phyloP scores from a whole-genome alignment of 2,797 vertebrate species.

The Pipistrellus nathusii region DNA sequence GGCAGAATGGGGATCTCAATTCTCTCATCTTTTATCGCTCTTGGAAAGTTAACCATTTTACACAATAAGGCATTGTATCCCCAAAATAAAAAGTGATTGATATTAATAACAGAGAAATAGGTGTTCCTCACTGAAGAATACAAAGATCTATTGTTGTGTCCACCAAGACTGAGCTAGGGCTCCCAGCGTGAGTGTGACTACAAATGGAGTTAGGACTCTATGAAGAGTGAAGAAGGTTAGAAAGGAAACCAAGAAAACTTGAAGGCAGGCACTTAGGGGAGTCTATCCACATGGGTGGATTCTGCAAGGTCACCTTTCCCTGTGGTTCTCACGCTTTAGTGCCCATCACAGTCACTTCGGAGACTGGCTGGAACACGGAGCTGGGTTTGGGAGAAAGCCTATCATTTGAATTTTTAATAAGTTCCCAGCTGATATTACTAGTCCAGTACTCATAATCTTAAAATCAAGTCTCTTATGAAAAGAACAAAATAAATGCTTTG shows the following conservation, averaged over 20 bases:
- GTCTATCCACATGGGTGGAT: background rate
- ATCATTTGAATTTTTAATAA: background rate
- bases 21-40: background rate
- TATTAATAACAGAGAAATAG: background rate
- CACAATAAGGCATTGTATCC: background rate
- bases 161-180: background rate
- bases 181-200: background rate
- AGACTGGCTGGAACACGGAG: background rate
- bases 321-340: background rate
- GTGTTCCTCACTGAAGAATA: background rate
- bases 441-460: background rate
- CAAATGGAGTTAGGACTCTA: background rate
- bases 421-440: background rate
- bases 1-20: background rate
- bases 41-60: background rate
- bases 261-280: background rate
- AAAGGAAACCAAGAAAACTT: background rate
- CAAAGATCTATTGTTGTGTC: background rate
- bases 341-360: background rate
- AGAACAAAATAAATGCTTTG: conserved; percentile 28
- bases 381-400: background rate
- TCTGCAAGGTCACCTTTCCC: background rate
- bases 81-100: background rate
- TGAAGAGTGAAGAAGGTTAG: too few species aligned
- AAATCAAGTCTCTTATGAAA: background rate